Evolutionary conservation across 2,888 invertebrate species (phyloP).

Genomic region (Dryocosmus kuriphilus): DNA sequence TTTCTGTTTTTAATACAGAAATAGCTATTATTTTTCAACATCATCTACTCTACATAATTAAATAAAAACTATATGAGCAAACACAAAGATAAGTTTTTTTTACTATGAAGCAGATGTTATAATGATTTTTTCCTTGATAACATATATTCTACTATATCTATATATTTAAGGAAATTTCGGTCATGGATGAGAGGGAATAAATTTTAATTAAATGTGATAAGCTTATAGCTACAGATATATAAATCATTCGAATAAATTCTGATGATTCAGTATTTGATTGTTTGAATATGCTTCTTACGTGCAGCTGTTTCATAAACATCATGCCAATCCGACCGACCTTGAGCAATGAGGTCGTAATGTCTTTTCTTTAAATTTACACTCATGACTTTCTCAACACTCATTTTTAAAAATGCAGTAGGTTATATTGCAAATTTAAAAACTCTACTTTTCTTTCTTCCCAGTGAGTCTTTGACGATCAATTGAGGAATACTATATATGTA

Average conservation of each 20-base stretch:
- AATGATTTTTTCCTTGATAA: no score
- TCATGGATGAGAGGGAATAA: neutral
- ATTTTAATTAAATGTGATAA: neutral
- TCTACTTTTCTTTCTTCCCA: neutral
- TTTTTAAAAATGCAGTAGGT: slow-evolving; percentile 29
- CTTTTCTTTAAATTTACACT: slow-evolving; percentile 38
- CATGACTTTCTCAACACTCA: slow-evolving; percentile 38
- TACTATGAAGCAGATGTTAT: no score
- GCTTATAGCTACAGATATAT: neutral
- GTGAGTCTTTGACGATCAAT: neutral
- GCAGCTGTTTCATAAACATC: slow-evolving; percentile 39
- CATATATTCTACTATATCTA: no score
- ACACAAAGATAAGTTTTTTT: no score
- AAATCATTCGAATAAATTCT: slow-evolving; percentile 9
- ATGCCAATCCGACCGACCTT: slow-evolving; percentile 33
- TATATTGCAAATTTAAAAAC: neutral
- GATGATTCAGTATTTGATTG: slow-evolving; percentile 38
- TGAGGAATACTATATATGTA: no score
- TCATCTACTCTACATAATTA: no score
- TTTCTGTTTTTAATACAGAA: no score
- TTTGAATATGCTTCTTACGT: slow-evolving; percentile 31
- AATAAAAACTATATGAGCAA: no score
- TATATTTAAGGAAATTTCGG: neutral
- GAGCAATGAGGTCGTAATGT: slow-evolving; percentile 37
- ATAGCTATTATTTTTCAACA: no score